Base-by-base conservation (phyloP, 2,888 invertebrate species). In the Polymixis lichenea region DNA sequence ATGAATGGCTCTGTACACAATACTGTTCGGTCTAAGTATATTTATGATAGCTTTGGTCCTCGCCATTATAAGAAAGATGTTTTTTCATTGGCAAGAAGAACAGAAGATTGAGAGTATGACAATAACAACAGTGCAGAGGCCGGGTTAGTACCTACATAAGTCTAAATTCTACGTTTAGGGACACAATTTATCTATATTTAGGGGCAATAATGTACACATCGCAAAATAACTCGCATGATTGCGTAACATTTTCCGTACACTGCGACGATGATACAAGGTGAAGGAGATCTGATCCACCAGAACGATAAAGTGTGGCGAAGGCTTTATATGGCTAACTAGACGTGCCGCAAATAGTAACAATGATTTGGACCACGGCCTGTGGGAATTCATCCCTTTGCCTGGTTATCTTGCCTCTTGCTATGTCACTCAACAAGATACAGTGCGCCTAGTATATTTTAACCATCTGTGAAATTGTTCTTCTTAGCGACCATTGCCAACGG, bases 21-120 rank as follows among this genome's bases (percentile, higher is more conserved):
- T 96, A 89, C 88, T 96, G 74, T 95, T 96, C 78, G 95, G 95
- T 58, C 85, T 96, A 88, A 95, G 96, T 85, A 92, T 96, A 90
- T 96, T 96, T 87, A 89, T 96, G 92, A 96, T 96, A 89, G 95
- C 95, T 9, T 83, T 96, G 83, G 95, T 96, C 0, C 90, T 96
- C 75, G 93, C 95, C 8, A 90, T 96, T 49, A 96, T 96, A 89
- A 95, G 95, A 86, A 95, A 94, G 84, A 94, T 95, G 93, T 96
- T 95, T 86, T 96, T 95, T 80, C 94, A 93, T 82, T 96, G 95
- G 96, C 92, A 95, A 88, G 92, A 94, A 78, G 96, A 96, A 61
- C 93, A 95, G 82, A 94, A 94, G 84, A 95, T 93, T 70, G 96
- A 96, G 84, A 90, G 91, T 75, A 92, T 91, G 88, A 80, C 68